These are phyloP conservation scores for Cavia aperea DNA, from an alignment of 2,113 vertebrate species.

Conservation along the genomic window DNA sequence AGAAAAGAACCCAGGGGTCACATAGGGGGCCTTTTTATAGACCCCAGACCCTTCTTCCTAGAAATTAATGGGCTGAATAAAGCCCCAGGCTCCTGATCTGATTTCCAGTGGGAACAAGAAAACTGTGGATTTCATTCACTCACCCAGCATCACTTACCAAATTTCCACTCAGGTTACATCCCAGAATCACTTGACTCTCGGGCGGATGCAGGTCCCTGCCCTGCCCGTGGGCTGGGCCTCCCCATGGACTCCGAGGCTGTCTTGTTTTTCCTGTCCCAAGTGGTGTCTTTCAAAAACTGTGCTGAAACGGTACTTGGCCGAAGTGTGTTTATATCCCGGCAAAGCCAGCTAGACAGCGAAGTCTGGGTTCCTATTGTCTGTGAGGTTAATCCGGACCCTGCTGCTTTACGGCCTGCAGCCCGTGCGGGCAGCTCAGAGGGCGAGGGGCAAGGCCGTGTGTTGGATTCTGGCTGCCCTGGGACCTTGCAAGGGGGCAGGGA, in stretches of 20 bases:
- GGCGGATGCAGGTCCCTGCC: background rate
- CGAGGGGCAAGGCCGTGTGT: background rate
- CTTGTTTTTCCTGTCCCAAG: background rate
- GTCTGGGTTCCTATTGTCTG: background rate
- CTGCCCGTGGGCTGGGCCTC: background rate
- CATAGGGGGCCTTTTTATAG: background rate
- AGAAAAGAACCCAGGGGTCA: background rate
- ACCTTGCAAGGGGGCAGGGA: background rate
- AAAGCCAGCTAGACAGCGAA: background rate
- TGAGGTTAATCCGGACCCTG: background rate
- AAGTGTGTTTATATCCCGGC: background rate
- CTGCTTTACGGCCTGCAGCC: background rate
- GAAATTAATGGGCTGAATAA: background rate
- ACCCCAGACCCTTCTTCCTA: background rate
- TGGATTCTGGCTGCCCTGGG: background rate
- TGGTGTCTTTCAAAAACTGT: background rate
- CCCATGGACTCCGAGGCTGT: too few species aligned
- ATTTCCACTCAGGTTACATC: background rate
- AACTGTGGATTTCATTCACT: background rate
- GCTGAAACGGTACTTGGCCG: background rate
- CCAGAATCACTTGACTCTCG: background rate
- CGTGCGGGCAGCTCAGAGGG: too few species aligned
- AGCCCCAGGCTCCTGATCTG: background rate
- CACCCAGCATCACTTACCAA: background rate
- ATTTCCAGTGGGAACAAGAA: background rate